Base-by-base conservation (phyloP, 2,113 vertebrate genomes). In the Atherinomorus stipes region DNA sequence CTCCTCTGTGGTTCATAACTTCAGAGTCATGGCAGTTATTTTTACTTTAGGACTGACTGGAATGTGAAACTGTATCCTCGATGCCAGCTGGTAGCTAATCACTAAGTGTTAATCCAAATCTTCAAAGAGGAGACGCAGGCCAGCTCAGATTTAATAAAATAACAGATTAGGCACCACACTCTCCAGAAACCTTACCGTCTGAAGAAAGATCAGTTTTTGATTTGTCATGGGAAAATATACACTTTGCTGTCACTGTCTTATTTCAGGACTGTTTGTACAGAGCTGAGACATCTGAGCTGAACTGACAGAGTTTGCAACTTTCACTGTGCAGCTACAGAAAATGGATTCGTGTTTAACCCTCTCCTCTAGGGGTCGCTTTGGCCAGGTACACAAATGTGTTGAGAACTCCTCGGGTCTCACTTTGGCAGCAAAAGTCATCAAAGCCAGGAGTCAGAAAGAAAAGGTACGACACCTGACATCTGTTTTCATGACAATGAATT, bases 361-460 rank as follows among this genome's bases (percentile, higher is more conserved):
- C 38, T 64, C 21, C 85, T 68, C 49, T 77, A 99, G 98, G 49
- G 98, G 98, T 7, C 94, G 97, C 62, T 99, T 98, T 38, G 98
- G 98, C 51, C 97, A 98, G 87, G 98, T 99, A 67, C 95, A 99
- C 91, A 98, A 94, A 92, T 99, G 98, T 84, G 94, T 97, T 54
- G 98, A 99, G 89, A 99, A 97, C 84, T 94, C 95, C 16, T 98
- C 98, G 1, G 97, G 98, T 70, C 94, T 99, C 70, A 96, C 96
- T 71, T 91, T 99, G 88, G 98, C 98, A 10, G 97, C 97, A 11
- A 99, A 99, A 91, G 95, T 98, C 90, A 98, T 99, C 86, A 98
- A 97, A 94, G 95, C 95, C 15, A 94, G 88, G 90, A 89, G 81
- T 73, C 57, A 56, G 47, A 99, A 97, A 79, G 96, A 99, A 79